These are phyloP conservation scores for Acronicta alni DNA, from an alignment of 2,888 invertebrate genomes.

Conservation along the genomic window DNA sequence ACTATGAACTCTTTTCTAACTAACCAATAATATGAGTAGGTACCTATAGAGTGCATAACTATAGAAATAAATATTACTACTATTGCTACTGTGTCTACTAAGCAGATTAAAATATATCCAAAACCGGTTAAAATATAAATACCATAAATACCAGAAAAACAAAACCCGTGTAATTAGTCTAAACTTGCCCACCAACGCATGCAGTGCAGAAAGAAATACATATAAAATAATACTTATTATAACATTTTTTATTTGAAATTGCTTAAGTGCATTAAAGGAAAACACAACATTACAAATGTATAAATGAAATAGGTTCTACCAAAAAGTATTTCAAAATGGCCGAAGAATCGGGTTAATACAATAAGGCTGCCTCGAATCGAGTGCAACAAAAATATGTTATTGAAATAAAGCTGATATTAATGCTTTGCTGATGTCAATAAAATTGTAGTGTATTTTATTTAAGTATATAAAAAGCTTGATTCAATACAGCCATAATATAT, in stretches of 20 bases:
- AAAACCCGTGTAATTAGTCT: constrained; percentile 65
- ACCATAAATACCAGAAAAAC: constrained; percentile 49
- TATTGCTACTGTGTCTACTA: constrained; percentile 10
- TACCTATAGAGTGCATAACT: not conserved
- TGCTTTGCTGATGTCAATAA: too few species aligned
- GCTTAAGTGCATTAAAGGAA: constrained; percentile 6
- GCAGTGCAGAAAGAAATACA: constrained; percentile 48
- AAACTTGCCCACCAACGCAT: constrained; percentile 62
- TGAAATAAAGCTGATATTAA: too few species aligned
- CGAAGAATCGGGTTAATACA: too few species aligned
- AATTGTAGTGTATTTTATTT: too few species aligned
- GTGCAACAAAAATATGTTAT: too few species aligned
- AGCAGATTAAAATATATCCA: constrained; percentile 17
- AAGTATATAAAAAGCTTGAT: not conserved
- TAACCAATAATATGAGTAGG: too few species aligned
- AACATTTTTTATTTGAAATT: not conserved
- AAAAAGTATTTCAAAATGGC: too few species aligned
- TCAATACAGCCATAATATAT: not conserved
- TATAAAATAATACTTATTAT: constrained; percentile 10
- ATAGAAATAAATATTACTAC: not conserved
- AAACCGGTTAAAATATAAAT: constrained; percentile 23
- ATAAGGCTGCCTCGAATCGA: too few species aligned
- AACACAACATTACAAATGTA: too few species aligned
- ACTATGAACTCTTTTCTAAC: too few species aligned
- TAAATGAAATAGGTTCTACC: too few species aligned